These are phyloP conservation scores for Ooceraea biroi DNA, from an alignment of 1,140 invertebrate species.

Conservation along the genomic window DNA sequence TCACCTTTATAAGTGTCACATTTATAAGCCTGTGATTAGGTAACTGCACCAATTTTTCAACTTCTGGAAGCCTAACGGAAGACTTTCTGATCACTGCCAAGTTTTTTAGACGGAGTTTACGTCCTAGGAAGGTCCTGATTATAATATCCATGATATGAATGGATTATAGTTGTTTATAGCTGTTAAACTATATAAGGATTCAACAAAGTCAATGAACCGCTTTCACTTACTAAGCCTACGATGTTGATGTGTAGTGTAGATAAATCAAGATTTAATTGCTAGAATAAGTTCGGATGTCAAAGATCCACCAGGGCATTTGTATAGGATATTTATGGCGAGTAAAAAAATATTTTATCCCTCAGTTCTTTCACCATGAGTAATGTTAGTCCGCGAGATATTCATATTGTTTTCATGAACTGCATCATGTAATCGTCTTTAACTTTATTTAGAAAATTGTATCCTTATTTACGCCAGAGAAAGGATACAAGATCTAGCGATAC, in stretches of 20 bases:
- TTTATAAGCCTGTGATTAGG: neutral
- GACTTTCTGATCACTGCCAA: conserved; percentile 65
- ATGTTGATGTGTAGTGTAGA: conserved; percentile 40
- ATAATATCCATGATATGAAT: conserved; percentile 1
- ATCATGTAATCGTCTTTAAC: conserved; percentile 28
- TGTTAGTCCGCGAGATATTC: conserved; percentile 23
- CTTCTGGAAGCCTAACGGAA: conserved; percentile 43
- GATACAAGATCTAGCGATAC: neutral
- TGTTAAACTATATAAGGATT: conserved; percentile 42
- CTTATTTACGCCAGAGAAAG: neutral
- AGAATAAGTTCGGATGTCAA: conserved; percentile 61
- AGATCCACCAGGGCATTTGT: conserved; percentile 69
- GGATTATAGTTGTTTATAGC: conserved; percentile 12
- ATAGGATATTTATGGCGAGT: conserved; percentile 39
- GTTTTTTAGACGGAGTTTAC: conserved; percentile 44
- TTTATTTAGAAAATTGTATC: neutral
- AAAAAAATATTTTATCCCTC: conserved; percentile 56
- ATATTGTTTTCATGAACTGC: conserved; percentile 31
- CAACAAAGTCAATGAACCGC: conserved; percentile 22
- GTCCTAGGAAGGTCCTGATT: conserved; percentile 6
- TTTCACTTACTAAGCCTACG: conserved; percentile 53
- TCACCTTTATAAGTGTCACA: neutral
- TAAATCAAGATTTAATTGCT: conserved; percentile 44
- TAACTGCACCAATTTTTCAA: conserved; percentile 42
- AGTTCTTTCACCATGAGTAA: conserved; percentile 42